These are phyloP conservation scores for Podargus strigoides DNA, from an alignment of 2,797 vertebrate genomes.

Conservation along the genomic window DNA sequence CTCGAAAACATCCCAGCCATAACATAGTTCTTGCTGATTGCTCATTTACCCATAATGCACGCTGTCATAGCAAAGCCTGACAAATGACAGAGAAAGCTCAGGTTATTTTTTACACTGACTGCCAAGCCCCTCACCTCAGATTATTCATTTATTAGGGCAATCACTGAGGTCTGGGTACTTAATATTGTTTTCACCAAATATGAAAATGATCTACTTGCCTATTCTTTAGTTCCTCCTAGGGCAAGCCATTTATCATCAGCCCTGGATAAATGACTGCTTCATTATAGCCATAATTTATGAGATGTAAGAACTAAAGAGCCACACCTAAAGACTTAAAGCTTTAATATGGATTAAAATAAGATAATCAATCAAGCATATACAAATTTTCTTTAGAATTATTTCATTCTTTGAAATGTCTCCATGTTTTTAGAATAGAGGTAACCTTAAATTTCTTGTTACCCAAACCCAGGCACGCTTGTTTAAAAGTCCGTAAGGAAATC, in stretches of 20 bases:
- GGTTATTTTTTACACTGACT: conserved; percentile 85
- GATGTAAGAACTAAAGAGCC: conserved; percentile 82
- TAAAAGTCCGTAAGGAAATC: conserved; percentile 11
- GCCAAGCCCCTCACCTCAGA: conserved; percentile 84
- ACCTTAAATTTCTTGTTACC: conserved; percentile 44
- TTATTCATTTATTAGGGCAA: conserved; percentile 87
- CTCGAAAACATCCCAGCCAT: conserved; percentile 84
- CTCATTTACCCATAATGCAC: conserved; percentile 89
- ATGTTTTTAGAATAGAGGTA: conserved; percentile 11
- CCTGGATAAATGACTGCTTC: conserved; percentile 87
- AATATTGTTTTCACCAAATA: conserved; percentile 90
- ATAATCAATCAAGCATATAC: conserved; percentile 86
- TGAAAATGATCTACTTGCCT: conserved; percentile 91
- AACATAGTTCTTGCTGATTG: conserved; percentile 87
- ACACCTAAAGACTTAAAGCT: conserved; percentile 86
- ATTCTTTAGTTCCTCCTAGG: conserved; percentile 86
- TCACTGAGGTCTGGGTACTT: conserved; percentile 84
- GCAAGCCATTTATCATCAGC: conserved; percentile 81
- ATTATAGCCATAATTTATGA: conserved; percentile 86
- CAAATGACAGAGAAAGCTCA: conserved; percentile 79
- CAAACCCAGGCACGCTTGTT: not conserved
- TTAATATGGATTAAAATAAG: conserved; percentile 87
- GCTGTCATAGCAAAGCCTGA: conserved; percentile 83
- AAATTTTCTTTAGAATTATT: conserved; percentile 77
- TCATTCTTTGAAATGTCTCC: conserved; percentile 70